These are phyloP conservation scores for Campopleginae sp. DNA, from an alignment of 2,888 invertebrate genomes.

Conservation along the genomic window DNA sequence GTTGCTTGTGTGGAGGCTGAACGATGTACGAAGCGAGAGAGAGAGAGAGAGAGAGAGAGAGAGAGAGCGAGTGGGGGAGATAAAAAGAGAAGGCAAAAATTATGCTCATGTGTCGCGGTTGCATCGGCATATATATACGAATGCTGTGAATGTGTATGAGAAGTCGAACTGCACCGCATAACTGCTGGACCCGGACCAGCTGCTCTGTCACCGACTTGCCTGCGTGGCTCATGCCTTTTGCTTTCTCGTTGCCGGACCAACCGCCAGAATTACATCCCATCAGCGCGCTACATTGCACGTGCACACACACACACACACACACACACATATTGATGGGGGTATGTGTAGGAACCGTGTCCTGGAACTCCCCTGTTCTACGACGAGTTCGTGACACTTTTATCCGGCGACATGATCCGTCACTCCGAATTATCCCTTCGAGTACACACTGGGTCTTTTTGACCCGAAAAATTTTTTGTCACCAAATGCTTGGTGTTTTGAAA, in stretches of 20 bases:
- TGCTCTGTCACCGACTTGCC: conserved; percentile 75
- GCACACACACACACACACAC: conserved; percentile 49
- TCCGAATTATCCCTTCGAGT: conserved; percentile 8
- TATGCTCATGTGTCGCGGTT: neutral
- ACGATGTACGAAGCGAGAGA: conserved; percentile 39
- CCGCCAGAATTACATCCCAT: conserved; percentile 67
- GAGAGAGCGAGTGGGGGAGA: conserved; percentile 45
- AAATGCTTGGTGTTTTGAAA: no score
- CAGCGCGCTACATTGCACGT: conserved; percentile 49
- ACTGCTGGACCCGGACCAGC: conserved; percentile 77
- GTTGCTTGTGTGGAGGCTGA: conserved; percentile 51
- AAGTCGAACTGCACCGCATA: conserved; percentile 45
- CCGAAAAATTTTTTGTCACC: no score
- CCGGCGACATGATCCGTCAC: conserved; percentile 43
- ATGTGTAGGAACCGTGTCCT: conserved; percentile 7
- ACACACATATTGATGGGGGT: conserved; percentile 16
- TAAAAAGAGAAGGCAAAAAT: conserved; percentile 25
- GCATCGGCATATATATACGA: neutral
- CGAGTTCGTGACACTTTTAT: conserved; percentile 44
- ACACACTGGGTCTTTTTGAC: no score
- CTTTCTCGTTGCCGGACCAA: conserved; percentile 50
- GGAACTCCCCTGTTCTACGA: conserved; percentile 10
- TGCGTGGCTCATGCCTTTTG: conserved; percentile 46
- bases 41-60: conserved; percentile 40
- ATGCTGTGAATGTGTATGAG: neutral